Percentiles rank a stretch among this genome's conserved stretches.
These are phyloP conservation scores for Cheumatopsyche charites DNA, from an alignment of 1,140 invertebrate species.

Conservation along the genomic window DNA sequence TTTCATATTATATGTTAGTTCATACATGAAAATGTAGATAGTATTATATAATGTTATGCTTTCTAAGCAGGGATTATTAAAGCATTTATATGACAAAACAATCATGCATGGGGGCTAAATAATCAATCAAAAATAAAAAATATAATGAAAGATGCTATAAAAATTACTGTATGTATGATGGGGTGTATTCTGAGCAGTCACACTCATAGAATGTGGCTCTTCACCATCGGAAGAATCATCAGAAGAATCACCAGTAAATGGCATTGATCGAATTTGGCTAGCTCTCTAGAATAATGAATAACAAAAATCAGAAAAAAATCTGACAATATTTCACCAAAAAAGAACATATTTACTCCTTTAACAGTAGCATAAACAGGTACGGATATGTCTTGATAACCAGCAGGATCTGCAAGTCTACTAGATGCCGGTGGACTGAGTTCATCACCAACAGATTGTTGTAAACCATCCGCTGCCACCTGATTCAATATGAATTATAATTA, in stretches of 20 bases:
- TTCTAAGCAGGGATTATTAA: slow-evolving; percentile 32
- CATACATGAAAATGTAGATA: too few species aligned
- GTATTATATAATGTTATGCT: slow-evolving; percentile 6
- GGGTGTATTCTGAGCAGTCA: slow-evolving; percentile 59
- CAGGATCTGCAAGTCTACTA: slow-evolving; percentile 56
- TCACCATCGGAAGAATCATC: slow-evolving; percentile 94
- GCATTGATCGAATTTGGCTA: slow-evolving; percentile 93
- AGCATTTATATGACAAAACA: slow-evolving; percentile 17
- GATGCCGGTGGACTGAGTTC: slow-evolving; percentile 57
- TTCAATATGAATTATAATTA: neutral
- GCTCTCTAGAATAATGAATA: slow-evolving; percentile 69
- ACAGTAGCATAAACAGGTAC: slow-evolving; percentile 96
- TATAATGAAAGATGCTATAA: neutral
- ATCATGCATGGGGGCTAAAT: neutral
- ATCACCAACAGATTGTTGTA: slow-evolving; percentile 64
- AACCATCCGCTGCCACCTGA: slow-evolving; percentile 82
- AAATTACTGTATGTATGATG: slow-evolving; percentile 55
- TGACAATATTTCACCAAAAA: neutral
- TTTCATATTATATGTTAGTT: too few species aligned
- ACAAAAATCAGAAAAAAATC: slow-evolving; percentile 5
- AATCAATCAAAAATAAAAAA: neutral
- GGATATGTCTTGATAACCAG: slow-evolving; percentile 82
- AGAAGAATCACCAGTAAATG: slow-evolving; percentile 93
- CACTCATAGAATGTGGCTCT: slow-evolving; percentile 61
- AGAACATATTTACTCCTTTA: slow-evolving; percentile 76